phyloP scores from a whole-genome alignment of 92 coral and sea anemone species.

The Desmophyllum pertusum region DNA sequence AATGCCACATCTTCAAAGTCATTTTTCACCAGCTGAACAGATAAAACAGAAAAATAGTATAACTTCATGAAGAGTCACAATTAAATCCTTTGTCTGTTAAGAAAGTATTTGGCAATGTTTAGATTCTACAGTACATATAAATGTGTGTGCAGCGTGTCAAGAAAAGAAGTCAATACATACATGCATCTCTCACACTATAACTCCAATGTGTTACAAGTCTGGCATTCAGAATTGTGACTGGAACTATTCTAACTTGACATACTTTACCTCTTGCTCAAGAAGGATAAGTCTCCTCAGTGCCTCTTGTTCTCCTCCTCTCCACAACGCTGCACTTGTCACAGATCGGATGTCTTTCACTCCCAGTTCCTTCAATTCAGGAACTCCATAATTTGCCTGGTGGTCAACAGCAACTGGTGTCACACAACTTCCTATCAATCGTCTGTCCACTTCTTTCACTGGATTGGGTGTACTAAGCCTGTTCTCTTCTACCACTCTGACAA shows the following conservation, averaged over 20 bases:
- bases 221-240: neutral
- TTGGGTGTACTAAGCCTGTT: constrained; percentile 32
- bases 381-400: constrained; percentile 29
- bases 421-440: constrained; percentile 40
- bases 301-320: constrained; percentile 82
- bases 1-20: constrained; percentile 42
- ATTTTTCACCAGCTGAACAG: constrained; percentile 33
- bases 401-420: constrained; percentile 41
- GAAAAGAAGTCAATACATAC: neutral
- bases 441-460: constrained; percentile 55
- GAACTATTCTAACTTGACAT: neutral
- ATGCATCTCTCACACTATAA: neutral
- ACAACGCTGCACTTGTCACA: constrained; percentile 37
- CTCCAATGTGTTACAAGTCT: neutral
- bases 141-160: neutral
- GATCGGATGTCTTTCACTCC: constrained; percentile 53
- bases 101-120: neutral
- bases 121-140: neutral
- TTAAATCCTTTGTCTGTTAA: neutral
- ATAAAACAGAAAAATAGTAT: neutral
- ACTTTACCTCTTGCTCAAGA: constrained; percentile 43
- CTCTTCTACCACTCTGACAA: constrained; percentile 59
- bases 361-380: constrained; percentile 66
- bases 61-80: neutral
- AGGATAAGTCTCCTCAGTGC: constrained; percentile 59